Evolutionary conservation across 2,888 invertebrate genomes (phyloP).

Genomic region (Corbicula japonica): DNA sequence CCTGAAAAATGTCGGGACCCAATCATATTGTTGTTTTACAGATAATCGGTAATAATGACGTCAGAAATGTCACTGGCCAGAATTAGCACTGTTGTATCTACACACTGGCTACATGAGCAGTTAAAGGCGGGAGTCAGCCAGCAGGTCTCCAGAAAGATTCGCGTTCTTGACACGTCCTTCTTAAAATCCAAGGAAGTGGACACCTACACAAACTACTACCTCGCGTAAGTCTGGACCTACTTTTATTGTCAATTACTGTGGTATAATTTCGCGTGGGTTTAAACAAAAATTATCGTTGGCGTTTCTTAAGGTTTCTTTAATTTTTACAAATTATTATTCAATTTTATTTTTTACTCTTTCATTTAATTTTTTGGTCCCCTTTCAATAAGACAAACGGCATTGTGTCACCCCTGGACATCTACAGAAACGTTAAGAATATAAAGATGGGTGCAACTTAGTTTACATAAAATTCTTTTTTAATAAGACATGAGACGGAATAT

Average conservation of each 20-base stretch:
- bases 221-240: constrained; percentile 25
- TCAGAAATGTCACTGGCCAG: constrained; percentile 51
- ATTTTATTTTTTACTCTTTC: no score
- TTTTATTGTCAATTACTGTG: not conserved
- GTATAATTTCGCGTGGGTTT: not conserved
- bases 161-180: constrained; percentile 70
- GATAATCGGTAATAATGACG: not conserved
- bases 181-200: constrained; percentile 60
- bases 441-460: no score
- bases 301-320: no score
- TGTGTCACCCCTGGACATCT: no score
- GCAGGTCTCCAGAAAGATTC: constrained; percentile 24
- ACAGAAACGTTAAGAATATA: no score
- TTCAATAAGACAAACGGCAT: not conserved
- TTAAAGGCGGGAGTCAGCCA: constrained; percentile 44
- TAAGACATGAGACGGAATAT: no score
- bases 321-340: no score
- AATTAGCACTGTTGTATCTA: constrained; percentile 66
- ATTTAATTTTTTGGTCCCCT: not conserved
- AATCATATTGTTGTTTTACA: no score
- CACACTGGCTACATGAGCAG: constrained; percentile 71
- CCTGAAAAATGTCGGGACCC: no score
- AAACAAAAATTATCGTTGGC: no score
- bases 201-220: constrained; percentile 69
- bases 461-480: no score